These are phyloP conservation scores for Meteorus colon DNA, from an alignment of 2,888 invertebrate species.

Conservation along the genomic window DNA sequence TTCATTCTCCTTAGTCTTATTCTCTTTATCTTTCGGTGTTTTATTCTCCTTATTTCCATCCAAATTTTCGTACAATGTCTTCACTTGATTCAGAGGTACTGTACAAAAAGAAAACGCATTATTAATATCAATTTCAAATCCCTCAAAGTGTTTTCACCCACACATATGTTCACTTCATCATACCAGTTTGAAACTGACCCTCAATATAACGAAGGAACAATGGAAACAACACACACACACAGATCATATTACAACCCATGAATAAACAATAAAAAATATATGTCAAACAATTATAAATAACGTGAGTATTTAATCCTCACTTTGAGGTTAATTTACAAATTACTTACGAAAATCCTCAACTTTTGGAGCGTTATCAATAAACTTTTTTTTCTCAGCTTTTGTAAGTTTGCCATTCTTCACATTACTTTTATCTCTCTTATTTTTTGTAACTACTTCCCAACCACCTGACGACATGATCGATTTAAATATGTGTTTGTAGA, in stretches of 20 bases:
- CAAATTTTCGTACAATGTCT: conserved; percentile 79
- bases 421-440: conserved; percentile 77
- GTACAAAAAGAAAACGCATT: conserved; percentile 48
- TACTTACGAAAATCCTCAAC: conserved; percentile 85
- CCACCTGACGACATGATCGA: conserved; percentile 67
- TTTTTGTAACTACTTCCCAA: conserved; percentile 75
- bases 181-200: neutral
- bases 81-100: conserved; percentile 83
- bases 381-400: conserved; percentile 78
- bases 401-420: conserved; percentile 75
- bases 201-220: neutral
- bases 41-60: conserved; percentile 79
- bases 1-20: conserved; percentile 73
- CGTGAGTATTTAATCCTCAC: neutral
- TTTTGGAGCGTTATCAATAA: conserved; percentile 80
- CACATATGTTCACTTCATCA: too few relatives aligned
- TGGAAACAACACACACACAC: neutral
- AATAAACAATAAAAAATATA: too few relatives aligned
- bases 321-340: conserved; percentile 38
- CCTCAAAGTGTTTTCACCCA: too few relatives aligned
- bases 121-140: neutral
- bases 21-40: conserved; percentile 71
- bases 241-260: neutral
- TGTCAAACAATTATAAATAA: neutral
- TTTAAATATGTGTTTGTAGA: too few relatives aligned